Evolutionary conservation across 2,797 vertebrate species (phyloP).

Genomic region (Lepus oiostolus): DNA sequence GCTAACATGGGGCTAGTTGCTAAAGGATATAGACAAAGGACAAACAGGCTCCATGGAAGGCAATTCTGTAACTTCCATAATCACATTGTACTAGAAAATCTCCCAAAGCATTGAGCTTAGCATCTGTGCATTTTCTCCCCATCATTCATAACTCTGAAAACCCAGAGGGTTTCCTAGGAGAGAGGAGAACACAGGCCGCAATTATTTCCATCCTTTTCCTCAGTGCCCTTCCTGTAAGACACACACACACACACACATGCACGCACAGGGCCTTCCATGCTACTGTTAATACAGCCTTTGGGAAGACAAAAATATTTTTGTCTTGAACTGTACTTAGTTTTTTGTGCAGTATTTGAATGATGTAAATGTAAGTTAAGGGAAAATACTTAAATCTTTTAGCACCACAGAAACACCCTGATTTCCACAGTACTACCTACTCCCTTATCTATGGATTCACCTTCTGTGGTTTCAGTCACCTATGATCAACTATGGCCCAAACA

Average conservation of each 20-base stretch:
- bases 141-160: not conserved
- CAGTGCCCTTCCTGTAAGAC: not conserved
- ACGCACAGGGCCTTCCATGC: not conserved
- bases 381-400: not conserved
- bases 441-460: too few relatives aligned
- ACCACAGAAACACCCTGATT: not conserved
- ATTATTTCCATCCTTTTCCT: not conserved
- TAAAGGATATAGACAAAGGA: too few relatives aligned
- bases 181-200: not conserved
- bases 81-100: not conserved
- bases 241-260: not conserved
- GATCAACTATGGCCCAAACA: too few relatives aligned
- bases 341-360: not conserved
- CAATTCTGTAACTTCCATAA: not conserved
- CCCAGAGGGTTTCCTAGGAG: not conserved
- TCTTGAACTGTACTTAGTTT: not conserved
- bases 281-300: not conserved
- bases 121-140: not conserved
- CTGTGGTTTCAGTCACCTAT: too few relatives aligned
- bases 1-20: not conserved
- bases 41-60: not conserved
- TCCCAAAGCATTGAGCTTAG: not conserved
- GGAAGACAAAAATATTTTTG: not conserved
- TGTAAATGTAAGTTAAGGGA: not conserved
- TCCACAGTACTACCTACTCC: not conserved